Evolutionary conservation across 64 coral and sea anemone species (phyloP).

Genomic region (Pocillopora verrucosa): DNA sequence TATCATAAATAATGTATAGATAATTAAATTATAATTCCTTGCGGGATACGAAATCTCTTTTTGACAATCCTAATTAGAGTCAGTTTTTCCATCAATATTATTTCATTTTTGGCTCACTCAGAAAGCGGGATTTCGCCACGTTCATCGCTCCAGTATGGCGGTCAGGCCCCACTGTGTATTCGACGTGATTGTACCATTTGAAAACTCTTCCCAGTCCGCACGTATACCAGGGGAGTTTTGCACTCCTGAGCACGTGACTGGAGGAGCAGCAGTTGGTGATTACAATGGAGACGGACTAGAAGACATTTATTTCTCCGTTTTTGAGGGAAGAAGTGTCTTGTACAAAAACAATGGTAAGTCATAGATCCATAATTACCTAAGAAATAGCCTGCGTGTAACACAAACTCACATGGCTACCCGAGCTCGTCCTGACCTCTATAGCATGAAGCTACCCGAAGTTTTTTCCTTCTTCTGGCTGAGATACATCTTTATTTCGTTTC

Average conservation of each 20-base stretch:
- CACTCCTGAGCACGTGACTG: constrained; percentile 87
- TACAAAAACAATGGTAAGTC: constrained; percentile 84
- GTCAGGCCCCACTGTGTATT: constrained; percentile 80
- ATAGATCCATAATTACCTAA: neutral
- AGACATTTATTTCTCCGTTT: constrained; percentile 93
- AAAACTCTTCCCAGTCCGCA: constrained; percentile 67
- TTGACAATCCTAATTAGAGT: neutral
- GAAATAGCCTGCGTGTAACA: neutral
- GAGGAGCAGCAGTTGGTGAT: constrained; percentile 89
- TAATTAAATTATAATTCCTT: neutral
- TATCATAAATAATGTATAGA: too few species aligned
- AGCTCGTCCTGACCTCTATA: too few species aligned
- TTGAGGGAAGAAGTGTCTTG: constrained; percentile 58
- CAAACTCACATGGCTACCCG: too few species aligned
- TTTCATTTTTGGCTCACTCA: neutral
- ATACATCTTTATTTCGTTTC: too few species aligned
- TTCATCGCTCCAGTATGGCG: constrained; percentile 72
- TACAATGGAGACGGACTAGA: constrained; percentile 88
- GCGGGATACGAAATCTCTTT: neutral
- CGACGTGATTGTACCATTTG: constrained; percentile 73
- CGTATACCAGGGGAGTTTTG: constrained; percentile 83
- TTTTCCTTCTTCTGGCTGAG: too few species aligned
- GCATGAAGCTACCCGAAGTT: too few species aligned
- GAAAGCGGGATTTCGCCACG: constrained; percentile 77
- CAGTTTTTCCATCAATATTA: too few species aligned